Conservation (phyloP, 2,113 vertebrate genomes). For the Microcebus ravelobensis region DNA sequence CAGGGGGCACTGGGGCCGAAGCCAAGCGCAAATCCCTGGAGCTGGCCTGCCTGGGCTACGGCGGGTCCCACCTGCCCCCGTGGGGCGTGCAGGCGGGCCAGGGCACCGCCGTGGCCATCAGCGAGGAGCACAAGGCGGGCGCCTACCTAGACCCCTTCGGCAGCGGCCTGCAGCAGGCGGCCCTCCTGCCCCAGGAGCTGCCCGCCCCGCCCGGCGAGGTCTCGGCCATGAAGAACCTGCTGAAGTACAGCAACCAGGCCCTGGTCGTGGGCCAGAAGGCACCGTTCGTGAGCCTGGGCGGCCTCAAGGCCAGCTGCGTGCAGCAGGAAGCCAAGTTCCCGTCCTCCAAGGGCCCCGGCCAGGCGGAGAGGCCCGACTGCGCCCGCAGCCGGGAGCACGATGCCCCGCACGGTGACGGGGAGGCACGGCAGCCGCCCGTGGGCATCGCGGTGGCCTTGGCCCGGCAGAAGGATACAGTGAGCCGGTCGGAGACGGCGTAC, state of each 20-base stretch:
- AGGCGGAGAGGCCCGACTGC: conserved; percentile 92
- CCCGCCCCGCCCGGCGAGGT: conserved; percentile 89
- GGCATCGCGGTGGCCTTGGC: conserved; percentile 96
- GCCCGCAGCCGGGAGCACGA: conserved; percentile 91
- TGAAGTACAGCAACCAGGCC: conserved; percentile 97
- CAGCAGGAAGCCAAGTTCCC: conserved; percentile 90
- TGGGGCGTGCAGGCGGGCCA: conserved; percentile 91
- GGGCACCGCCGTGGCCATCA: conserved; percentile 86
- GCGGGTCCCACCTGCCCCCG: conserved; percentile 88
- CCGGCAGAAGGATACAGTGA: conserved; percentile 92
- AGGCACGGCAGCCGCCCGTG: conserved; percentile 96
- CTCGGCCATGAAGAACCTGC: conserved; percentile 96
- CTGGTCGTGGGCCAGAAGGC: conserved; percentile 94
- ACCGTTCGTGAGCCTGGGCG: conserved; percentile 90
- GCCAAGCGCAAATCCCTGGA: conserved; percentile 92
- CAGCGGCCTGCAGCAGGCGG: conserved; percentile 82
- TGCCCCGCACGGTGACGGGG: conserved; percentile 86
- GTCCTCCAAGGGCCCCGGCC: conserved; percentile 88
- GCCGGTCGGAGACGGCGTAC: conserved; percentile 86
- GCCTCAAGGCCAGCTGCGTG: conserved; percentile 93
- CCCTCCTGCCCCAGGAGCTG: conserved; percentile 88
- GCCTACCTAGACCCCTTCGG: conserved; percentile 93
- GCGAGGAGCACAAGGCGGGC: conserved; percentile 88
- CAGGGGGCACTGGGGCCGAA: conserved; percentile 79
- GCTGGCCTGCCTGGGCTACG: conserved; percentile 87